Evolutionary conservation across 1,140 invertebrate genomes (phyloP).

Genomic region (Pseudomyrmex dendroicus): DNA sequence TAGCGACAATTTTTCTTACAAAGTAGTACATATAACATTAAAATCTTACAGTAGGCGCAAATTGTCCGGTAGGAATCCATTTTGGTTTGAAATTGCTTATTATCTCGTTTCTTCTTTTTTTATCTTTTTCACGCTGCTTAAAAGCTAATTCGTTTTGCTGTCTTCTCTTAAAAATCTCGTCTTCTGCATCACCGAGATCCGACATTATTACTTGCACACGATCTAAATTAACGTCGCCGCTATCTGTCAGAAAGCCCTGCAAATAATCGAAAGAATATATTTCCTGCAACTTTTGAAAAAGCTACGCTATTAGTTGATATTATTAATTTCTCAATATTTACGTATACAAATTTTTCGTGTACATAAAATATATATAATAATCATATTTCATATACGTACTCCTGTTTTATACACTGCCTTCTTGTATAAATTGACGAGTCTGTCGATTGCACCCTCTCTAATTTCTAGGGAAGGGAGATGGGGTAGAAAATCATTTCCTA

Average conservation of each 20-base stretch:
- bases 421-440: conserved; percentile 97
- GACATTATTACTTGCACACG: conserved; percentile 97
- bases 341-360: too few relatives aligned
- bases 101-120: conserved; percentile 86
- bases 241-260: conserved; percentile 96
- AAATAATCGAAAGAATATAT: conserved; percentile 24
- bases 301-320: neutral
- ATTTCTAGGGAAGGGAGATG: conserved; percentile 99
- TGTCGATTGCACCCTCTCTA: conserved; percentile 98
- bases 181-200: conserved; percentile 97
- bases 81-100: conserved; percentile 87
- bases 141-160: conserved; percentile 94
- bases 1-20: conserved; percentile 18
- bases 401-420: conserved; percentile 96
- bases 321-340: too few relatives aligned
- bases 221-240: conserved; percentile 96
- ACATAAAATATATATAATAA: too few relatives aligned
- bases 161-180: conserved; percentile 98
- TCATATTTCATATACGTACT: conserved; percentile 82
- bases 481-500: conserved; percentile 99
- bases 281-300: conserved; percentile 36
- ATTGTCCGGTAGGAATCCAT: conserved; percentile 90
- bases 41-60: conserved; percentile 88
- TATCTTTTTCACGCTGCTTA: conserved; percentile 91
- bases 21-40: neutral